phyloP scores from a whole-genome alignment of 2,797 vertebrate species.

The Psittacula echo region DNA sequence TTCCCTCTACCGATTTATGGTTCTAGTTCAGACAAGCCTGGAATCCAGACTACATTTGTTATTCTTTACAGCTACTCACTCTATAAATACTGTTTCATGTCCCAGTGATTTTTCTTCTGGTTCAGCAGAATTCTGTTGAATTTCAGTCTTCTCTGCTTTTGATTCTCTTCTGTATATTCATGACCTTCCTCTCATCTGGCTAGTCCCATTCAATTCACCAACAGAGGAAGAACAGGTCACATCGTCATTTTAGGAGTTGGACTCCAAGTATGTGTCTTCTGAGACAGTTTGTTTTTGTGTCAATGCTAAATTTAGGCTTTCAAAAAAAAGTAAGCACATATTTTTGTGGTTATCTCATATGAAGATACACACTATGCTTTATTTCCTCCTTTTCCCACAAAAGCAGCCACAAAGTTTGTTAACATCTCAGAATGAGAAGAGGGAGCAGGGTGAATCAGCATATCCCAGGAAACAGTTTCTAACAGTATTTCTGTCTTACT shows the following conservation, averaged over 20 bases:
- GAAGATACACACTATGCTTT: not conserved
- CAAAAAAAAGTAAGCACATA: not conserved
- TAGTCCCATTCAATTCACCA: not conserved
- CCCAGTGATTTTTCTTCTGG: not conserved
- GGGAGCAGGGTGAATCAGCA: not conserved
- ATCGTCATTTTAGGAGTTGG: not conserved
- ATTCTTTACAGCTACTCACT: not conserved
- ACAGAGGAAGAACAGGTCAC: not conserved
- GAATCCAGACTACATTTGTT: not conserved
- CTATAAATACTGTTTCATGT: not conserved
- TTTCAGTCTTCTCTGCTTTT: not conserved
- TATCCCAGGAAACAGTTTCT: conserved; percentile 7
- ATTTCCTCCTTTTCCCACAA: not conserved
- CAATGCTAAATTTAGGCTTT: not conserved
- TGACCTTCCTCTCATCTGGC: not conserved
- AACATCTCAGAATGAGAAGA: not conserved
- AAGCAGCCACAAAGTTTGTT: not conserved
- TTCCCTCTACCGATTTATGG: not conserved
- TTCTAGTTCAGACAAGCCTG: not conserved
- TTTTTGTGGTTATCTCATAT: not conserved
- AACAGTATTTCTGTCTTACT: not conserved
- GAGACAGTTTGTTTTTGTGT: not conserved
- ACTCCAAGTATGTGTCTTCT: not conserved
- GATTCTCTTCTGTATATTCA: not conserved
- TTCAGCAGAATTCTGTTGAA: not conserved